A percentile compares a stretch with the other conserved stretches of the same genome.
These are phyloP conservation scores for Dasyprocta punctata DNA, from an alignment of 2,113 vertebrate species.

Conservation along the genomic window DNA sequence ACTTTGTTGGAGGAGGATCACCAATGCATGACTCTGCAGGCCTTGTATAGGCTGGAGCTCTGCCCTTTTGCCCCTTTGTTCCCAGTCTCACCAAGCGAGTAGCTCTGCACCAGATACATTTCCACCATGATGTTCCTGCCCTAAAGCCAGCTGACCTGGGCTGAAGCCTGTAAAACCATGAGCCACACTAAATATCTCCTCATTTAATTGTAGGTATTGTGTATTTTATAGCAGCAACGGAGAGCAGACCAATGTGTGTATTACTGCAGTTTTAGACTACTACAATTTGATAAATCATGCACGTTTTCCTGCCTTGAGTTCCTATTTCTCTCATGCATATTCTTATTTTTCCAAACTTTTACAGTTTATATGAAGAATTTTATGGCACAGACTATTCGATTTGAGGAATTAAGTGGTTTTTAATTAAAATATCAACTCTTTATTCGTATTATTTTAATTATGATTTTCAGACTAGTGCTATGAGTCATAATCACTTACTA, in stretches of 20 bases:
- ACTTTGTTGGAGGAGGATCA: background rate
- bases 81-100: background rate
- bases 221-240: background rate
- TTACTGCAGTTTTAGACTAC: background rate
- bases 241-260: background rate
- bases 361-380: background rate
- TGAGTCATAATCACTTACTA: background rate
- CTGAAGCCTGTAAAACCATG: background rate
- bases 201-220: background rate
- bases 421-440: background rate
- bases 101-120: background rate
- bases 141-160: background rate
- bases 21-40: background rate
- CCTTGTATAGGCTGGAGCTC: accelerated
- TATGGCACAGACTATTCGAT: background rate
- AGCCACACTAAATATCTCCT: background rate
- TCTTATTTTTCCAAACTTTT: conserved; percentile 4
- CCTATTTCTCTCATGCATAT: background rate
- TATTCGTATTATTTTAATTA: conserved; percentile 48
- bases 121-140: background rate
- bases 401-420: background rate
- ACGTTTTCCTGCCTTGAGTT: background rate
- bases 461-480: conserved; percentile 28
- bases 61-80: background rate
- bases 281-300: conserved; percentile 23